These are phyloP conservation scores for Calcarius lapponicus DNA, from an alignment of 2,797 vertebrate genomes.

Conservation along the genomic window DNA sequence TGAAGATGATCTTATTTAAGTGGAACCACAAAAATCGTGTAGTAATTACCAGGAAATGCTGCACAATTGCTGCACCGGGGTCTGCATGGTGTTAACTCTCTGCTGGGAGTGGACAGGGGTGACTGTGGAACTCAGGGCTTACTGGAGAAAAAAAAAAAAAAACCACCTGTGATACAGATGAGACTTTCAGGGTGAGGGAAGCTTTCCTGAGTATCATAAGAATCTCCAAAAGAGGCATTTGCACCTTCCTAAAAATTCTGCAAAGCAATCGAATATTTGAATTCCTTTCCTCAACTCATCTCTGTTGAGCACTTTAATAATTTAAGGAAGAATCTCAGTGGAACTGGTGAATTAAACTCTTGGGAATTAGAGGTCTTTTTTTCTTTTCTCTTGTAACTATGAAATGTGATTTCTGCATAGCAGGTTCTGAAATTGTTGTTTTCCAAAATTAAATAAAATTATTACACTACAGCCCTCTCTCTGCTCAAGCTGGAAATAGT, in stretches of 20 bases:
- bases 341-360: background rate
- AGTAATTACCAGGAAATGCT: background rate
- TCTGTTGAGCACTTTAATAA: background rate
- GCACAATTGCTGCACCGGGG: background rate
- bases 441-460: background rate
- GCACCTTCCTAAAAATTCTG: background rate
- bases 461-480: background rate
- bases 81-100: background rate
- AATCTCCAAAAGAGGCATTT: background rate
- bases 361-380: background rate
- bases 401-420: background rate
- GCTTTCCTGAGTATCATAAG: background rate
- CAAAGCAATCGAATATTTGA: background rate
- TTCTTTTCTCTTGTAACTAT: background rate
- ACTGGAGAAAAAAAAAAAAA: no score
- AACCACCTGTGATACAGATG: accelerated
- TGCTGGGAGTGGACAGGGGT: background rate
- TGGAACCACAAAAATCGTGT: background rate
- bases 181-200: background rate
- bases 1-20: background rate
- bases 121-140: background rate
- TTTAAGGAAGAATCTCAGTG: background rate
- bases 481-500: background rate
- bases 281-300: background rate
- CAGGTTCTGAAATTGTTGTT: background rate